phyloP scores from a whole-genome alignment of 2,113 vertebrate species.

The Aramus guarauna region DNA sequence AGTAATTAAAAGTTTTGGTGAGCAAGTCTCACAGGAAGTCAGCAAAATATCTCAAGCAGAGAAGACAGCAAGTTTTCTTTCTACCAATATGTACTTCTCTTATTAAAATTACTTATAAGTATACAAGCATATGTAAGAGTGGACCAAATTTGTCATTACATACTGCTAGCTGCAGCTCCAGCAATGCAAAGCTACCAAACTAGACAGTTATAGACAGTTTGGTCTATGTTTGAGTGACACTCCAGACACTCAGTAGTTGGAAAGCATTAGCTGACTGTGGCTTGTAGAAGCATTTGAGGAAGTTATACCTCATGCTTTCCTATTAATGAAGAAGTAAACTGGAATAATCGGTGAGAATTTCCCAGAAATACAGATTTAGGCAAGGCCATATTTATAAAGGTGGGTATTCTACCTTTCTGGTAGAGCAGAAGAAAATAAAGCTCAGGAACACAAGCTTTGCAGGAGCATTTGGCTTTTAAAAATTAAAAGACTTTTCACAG shows the following conservation, averaged over 20 bases:
- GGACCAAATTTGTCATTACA: not conserved
- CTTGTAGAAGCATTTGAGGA: not conserved
- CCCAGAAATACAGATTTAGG: not conserved
- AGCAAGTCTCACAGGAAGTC: not conserved
- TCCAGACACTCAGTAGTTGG: not conserved
- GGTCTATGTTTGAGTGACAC: not conserved
- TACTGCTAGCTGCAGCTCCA: not conserved
- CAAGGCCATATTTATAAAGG: not conserved
- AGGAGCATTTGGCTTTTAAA: not conserved
- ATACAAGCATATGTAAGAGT: not conserved
- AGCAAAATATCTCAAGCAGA: not conserved
- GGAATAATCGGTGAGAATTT: not conserved
- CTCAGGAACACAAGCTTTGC: not conserved
- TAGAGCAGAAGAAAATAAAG: not conserved
- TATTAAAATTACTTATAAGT: not conserved
- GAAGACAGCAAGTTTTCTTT: not conserved
- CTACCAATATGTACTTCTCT: not conserved
- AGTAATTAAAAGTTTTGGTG: not conserved
- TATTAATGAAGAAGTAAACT: not conserved
- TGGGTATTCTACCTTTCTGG: not conserved
- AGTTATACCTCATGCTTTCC: not conserved
- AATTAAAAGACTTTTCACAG: not conserved
- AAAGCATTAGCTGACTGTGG: not conserved
- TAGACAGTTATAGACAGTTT: not conserved
- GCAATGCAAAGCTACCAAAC: not conserved